These are phyloP conservation scores for Noctua pronuba DNA, from an alignment of 2,888 invertebrate species.

Conservation along the genomic window DNA sequence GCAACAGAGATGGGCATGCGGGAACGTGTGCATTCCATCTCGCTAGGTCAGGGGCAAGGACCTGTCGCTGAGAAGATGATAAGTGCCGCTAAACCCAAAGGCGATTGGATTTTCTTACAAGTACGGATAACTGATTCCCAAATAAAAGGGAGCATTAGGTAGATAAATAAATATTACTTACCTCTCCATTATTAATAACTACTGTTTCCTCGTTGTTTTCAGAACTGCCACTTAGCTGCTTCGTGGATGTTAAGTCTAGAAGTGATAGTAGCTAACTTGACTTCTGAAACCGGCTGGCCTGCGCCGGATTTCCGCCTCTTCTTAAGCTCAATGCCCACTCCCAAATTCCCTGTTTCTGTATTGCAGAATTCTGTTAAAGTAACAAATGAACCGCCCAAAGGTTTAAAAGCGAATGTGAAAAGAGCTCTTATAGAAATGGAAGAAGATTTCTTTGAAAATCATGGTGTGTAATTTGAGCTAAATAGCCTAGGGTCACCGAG, in stretches of 20 bases:
- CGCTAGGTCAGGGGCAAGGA: conserved; percentile 97
- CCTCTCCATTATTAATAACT: not conserved
- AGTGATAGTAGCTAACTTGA: conserved; percentile 93
- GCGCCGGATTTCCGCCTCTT: conserved; percentile 95
- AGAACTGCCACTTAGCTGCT: conserved; percentile 98
- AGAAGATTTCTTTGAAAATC: conserved; percentile 94
- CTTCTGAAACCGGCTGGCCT: conserved; percentile 92
- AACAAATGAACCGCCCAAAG: conserved; percentile 98
- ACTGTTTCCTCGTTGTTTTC: conserved; percentile 64
- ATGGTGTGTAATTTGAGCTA: conserved; percentile 87
- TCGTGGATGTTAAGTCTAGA: conserved; percentile 98
- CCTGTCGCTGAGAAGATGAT: conserved; percentile 96
- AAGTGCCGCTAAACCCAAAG: conserved; percentile 92
- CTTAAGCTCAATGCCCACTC: conserved; percentile 97
- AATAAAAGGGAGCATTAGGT: not conserved
- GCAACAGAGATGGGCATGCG: conserved; percentile 93
- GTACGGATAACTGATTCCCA: conserved; percentile 80
- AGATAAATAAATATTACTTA: not conserved
- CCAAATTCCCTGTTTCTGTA: conserved; percentile 96
- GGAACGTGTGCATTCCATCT: conserved; percentile 94
- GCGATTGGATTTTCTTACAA: conserved; percentile 97
- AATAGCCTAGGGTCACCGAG: not conserved
- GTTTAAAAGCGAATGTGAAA: conserved; percentile 96
- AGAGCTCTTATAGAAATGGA: conserved; percentile 95
- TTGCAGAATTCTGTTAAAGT: conserved; percentile 98